phyloP scores from a whole-genome alignment of 2,797 vertebrate genomes.

The Enteromius fasciolatus region DNA sequence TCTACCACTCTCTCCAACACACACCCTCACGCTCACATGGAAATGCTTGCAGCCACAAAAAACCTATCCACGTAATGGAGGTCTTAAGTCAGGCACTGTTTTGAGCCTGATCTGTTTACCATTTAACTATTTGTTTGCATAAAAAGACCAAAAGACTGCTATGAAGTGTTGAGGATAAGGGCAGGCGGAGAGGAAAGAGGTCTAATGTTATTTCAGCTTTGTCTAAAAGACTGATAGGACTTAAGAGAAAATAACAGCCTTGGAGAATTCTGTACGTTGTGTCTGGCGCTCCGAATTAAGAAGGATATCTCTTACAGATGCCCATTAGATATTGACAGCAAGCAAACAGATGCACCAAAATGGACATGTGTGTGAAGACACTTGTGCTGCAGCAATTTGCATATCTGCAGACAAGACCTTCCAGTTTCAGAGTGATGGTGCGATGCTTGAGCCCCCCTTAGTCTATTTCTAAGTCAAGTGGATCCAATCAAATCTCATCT shows the following conservation, averaged over 20 bases:
- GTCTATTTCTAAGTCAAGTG: neutral
- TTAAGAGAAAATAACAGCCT: conserved; percentile 40
- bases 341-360: conserved; percentile 5
- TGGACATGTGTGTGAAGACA: conserved; percentile 8
- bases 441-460: neutral
- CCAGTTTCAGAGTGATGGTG: neutral
- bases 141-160: conserved; percentile 11
- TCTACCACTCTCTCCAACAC: neutral
- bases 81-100: conserved; percentile 28
- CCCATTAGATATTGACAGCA: neutral
- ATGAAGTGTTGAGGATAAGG: conserved; percentile 3
- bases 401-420: conserved; percentile 28
- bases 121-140: conserved; percentile 19
- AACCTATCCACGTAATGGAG: conserved; percentile 15
- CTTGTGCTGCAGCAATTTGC: conserved; percentile 37
- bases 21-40: conserved; percentile 6
- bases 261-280: neutral
- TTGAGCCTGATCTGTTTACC: conserved; percentile 25
- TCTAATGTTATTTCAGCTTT: conserved; percentile 17
- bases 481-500: neutral
- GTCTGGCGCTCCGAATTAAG: neutral
- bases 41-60: conserved; percentile 23
- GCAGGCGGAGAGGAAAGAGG: neutral
- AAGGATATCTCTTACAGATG: neutral
- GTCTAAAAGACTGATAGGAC: conserved; percentile 15